phyloP scores from a whole-genome alignment of 2,113 vertebrate species.

The Oceanodroma tethys region DNA sequence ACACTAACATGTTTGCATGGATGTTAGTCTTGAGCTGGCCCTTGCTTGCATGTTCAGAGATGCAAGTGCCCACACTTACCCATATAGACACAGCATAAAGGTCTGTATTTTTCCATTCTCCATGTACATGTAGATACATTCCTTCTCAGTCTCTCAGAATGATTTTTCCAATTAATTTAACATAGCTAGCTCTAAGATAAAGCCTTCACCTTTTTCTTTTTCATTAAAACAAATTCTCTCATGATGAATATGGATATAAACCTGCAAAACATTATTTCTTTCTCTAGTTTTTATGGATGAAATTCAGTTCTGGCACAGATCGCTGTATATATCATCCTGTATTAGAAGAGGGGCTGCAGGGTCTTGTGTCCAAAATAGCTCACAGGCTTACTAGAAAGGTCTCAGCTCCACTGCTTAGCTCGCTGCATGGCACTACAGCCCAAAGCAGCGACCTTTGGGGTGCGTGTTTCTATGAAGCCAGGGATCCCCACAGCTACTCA shows the following conservation, averaged over 20 bases:
- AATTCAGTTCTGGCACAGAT: not conserved
- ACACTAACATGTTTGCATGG: not conserved
- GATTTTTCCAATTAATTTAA: not conserved
- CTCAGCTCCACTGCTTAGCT: not conserved
- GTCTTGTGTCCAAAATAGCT: not conserved
- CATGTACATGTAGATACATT: not conserved
- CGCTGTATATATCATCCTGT: not conserved
- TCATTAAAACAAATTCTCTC: not conserved
- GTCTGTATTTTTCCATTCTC: not conserved
- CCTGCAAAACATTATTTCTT: not conserved
- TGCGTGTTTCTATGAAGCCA: not conserved
- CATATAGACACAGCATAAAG: not conserved
- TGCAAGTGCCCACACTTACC: not conserved
- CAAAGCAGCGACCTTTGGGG: not conserved
- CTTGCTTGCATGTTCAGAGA: not conserved
- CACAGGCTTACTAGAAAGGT: not conserved
- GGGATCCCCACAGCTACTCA: not conserved
- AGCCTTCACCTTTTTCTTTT: not conserved
- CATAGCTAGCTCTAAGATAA: not conserved
- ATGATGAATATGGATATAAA: not conserved
- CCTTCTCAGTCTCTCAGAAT: not conserved
- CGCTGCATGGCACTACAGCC: fast-evolving
- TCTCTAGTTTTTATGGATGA: not conserved
- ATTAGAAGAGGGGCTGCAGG: not conserved
- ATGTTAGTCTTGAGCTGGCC: not conserved